phyloP scores from a whole-genome alignment of 1,140 invertebrate genomes.

The Rhagoletis pomonella region DNA sequence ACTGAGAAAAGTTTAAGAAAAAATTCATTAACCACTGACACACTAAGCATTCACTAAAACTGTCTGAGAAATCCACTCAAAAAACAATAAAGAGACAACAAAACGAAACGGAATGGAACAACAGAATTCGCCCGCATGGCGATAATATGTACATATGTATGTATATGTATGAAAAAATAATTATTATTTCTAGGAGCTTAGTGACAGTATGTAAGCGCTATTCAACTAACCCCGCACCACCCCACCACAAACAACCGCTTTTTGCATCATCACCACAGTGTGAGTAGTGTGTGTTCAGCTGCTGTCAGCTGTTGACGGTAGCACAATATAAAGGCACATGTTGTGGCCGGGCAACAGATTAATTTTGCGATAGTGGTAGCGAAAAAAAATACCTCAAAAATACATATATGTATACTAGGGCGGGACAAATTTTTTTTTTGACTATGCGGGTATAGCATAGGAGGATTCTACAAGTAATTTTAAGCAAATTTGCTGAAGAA shows the following conservation, averaged over 20 bases:
- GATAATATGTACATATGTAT: not conserved
- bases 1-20: not conserved
- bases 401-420: too few species aligned
- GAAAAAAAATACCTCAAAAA: not conserved
- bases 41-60: not conserved
- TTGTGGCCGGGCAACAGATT: not conserved
- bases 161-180: too few species aligned
- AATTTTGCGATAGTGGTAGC: constrained; percentile 40
- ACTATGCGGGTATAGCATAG: too few species aligned
- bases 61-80: not conserved
- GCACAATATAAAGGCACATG: constrained; percentile 6
- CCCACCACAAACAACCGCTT: too few species aligned
- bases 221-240: not conserved
- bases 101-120: not conserved
- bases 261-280: too few species aligned
- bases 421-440: too few species aligned
- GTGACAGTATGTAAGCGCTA: not conserved
- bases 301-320: not conserved
- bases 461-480: too few species aligned
- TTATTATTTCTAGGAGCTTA: constrained; percentile 22
- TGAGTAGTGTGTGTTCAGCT: too few species aligned
- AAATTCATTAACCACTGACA: constrained; percentile 15
- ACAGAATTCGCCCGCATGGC: constrained; percentile 37
- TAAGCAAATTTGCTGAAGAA: too few species aligned
- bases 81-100: not conserved